Percentiles rank a stretch among this genome's conserved stretches.
These are phyloP conservation scores for Cygnus olor DNA, from an alignment of 2,797 vertebrate species.

Conservation along the genomic window DNA sequence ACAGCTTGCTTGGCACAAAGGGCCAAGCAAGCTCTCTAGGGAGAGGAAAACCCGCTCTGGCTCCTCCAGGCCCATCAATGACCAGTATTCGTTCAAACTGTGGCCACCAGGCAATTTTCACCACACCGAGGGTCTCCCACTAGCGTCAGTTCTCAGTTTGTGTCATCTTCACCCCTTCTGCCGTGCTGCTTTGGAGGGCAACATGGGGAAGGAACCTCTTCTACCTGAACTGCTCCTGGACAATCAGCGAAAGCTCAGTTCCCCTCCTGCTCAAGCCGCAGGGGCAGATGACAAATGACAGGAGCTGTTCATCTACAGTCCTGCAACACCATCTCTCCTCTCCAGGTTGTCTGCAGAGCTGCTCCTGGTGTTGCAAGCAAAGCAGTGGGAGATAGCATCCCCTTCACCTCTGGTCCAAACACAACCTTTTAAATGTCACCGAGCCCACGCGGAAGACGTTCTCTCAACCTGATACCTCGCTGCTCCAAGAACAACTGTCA, in stretches of 20 bases:
- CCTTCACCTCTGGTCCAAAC: not conserved
- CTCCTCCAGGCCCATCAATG: not conserved
- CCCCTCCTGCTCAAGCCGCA: not conserved
- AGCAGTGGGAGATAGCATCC: not conserved
- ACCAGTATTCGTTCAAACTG: not conserved
- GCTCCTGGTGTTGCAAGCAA: not conserved
- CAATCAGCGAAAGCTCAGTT: not conserved
- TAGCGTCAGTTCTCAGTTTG: not conserved
- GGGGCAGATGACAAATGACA: not conserved
- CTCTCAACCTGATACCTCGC: not conserved
- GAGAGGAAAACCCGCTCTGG: not conserved
- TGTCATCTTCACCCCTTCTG: not conserved
- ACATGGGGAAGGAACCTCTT: accelerated
- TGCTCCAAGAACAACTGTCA: not conserved
- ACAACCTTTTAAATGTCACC: accelerated
- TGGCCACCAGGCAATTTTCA: not conserved
- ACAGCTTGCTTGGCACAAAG: not conserved
- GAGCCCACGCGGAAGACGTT: not conserved
- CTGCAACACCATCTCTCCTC: not conserved
- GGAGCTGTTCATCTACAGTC: not conserved
- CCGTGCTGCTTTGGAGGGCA: not conserved
- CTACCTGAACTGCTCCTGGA: not conserved
- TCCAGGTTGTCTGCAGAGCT: not conserved
- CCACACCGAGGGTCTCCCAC: not conserved
- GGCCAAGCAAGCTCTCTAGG: not conserved